These are phyloP conservation scores for Emydocephalus ijimae DNA, from an alignment of 2,113 vertebrate genomes.

Conservation along the genomic window DNA sequence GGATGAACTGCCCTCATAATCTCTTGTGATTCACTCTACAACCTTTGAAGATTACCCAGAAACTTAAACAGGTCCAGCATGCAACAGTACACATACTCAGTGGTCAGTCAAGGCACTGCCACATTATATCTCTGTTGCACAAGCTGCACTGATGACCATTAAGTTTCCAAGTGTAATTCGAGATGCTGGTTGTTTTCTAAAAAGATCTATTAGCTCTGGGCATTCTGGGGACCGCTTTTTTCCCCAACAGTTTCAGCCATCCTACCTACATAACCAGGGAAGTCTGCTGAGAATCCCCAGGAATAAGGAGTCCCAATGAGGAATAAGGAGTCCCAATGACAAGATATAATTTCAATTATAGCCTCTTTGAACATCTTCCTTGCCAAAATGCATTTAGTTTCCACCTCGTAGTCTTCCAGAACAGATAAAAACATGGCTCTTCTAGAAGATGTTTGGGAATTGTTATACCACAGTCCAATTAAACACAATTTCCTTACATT, in stretches of 20 bases:
- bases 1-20: not conserved
- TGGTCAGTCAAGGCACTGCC: not conserved
- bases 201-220: not conserved
- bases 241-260: not conserved
- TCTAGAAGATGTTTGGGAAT: not conserved
- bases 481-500: not conserved
- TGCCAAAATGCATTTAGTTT: not conserved
- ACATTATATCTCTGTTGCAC: not conserved
- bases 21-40: not conserved
- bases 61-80: not conserved
- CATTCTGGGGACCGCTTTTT: not conserved
- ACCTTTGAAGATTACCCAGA: not conserved
- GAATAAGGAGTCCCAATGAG: not conserved
- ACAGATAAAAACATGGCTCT: not conserved
- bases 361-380: not conserved
- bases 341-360: not conserved
- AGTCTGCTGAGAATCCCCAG: not conserved
- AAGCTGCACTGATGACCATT: not conserved
- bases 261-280: not conserved
- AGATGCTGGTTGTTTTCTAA: not conserved
- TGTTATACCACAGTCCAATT: not conserved
- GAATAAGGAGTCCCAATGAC: not conserved
- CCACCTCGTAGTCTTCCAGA: not conserved
- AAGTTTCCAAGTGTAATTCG: not conserved
- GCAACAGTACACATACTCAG: not conserved